Conservation (phyloP, 1,140 invertebrate genomes). For the Magallana gigas region DNA sequence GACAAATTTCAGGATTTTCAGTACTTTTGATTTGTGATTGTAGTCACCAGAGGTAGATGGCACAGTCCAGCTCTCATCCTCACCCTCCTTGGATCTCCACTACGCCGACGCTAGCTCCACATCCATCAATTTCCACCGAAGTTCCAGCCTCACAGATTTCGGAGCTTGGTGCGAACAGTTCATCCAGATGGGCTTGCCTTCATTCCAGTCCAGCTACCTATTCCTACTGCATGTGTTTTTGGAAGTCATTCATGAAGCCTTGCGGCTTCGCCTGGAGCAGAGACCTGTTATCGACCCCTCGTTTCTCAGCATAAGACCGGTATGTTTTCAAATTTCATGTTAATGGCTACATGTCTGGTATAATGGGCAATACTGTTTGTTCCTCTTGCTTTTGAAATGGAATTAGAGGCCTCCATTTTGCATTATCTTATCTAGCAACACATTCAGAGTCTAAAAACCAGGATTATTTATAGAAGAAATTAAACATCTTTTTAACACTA, state of each 20-base stretch:
- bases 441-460: too few relatives aligned
- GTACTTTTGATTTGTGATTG: background rate
- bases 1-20: too few relatives aligned
- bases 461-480: too few relatives aligned
- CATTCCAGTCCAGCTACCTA: slow-evolving; percentile 89
- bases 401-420: too few relatives aligned
- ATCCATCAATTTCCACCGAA: slow-evolving; percentile 52
- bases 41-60: slow-evolving; percentile 58
- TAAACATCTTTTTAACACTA: too few relatives aligned
- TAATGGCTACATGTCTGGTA: too few relatives aligned
- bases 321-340: slow-evolving; percentile 46
- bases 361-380: too few relatives aligned
- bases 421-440: too few relatives aligned
- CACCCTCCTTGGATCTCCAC: slow-evolving; percentile 63
- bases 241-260: slow-evolving; percentile 93
- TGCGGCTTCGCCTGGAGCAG: slow-evolving; percentile 91
- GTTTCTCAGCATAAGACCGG: slow-evolving; percentile 89
- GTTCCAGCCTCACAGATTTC: slow-evolving; percentile 79
- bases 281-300: slow-evolving; percentile 87
- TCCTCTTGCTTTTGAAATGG: too few relatives aligned
- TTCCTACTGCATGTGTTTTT: slow-evolving; percentile 89
- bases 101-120: slow-evolving; percentile 41
- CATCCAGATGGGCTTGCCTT: slow-evolving; percentile 87
- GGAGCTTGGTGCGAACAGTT: slow-evolving; percentile 90
- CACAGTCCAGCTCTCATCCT: slow-evolving; percentile 57